These are phyloP conservation scores for Plebejus argus DNA, from an alignment of 2,888 invertebrate species.

Conservation along the genomic window DNA sequence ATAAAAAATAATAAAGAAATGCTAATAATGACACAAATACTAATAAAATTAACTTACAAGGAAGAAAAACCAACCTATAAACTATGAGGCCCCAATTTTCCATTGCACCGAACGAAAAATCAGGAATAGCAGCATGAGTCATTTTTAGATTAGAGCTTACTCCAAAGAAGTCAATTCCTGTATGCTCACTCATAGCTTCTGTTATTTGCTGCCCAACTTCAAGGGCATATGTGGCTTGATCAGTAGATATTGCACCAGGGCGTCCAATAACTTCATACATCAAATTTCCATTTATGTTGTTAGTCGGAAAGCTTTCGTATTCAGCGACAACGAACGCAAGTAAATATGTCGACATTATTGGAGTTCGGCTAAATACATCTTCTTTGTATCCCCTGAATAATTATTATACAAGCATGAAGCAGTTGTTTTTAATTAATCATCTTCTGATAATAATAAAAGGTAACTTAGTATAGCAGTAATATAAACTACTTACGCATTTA, in stretches of 20 bases:
- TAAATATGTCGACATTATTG: constrained; percentile 84
- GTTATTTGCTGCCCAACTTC: constrained; percentile 67
- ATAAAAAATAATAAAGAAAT: constrained; percentile 33
- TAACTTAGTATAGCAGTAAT: not conserved
- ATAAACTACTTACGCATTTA: constrained; percentile 48
- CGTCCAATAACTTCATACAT: constrained; percentile 72
- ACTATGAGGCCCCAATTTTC: constrained; percentile 92
- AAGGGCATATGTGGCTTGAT: constrained; percentile 67
- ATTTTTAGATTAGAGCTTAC: constrained; percentile 74
- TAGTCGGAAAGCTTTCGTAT: constrained; percentile 57
- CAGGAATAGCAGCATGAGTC: constrained; percentile 89
- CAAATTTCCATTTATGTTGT: constrained; percentile 38
- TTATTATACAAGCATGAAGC: not conserved
- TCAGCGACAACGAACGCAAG: constrained; percentile 86
- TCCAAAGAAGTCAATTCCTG: constrained; percentile 70
- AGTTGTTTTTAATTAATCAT: no score
- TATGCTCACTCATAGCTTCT: constrained; percentile 77
- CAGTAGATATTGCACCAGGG: constrained; percentile 57
- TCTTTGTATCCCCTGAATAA: constrained; percentile 54
- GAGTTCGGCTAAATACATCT: constrained; percentile 64
- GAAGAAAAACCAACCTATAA: constrained; percentile 76
- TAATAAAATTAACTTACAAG: constrained; percentile 51
- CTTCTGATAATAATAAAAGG: not conserved
- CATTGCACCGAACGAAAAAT: constrained; percentile 90
- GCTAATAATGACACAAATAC: not conserved